Conservation (phyloP, 2,113 vertebrate genomes). For the Tachycineta bicolor region DNA sequence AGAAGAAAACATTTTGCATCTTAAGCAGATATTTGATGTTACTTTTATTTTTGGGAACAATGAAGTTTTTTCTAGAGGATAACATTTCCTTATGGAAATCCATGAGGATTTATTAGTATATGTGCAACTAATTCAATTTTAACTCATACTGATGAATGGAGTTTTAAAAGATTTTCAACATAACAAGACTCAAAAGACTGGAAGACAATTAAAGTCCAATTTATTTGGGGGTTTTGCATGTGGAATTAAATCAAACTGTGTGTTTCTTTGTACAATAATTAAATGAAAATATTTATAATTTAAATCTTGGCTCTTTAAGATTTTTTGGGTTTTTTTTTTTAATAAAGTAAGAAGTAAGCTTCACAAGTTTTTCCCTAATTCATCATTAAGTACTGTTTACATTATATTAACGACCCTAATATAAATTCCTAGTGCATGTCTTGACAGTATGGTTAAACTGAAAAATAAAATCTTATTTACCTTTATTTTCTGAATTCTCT, state of each 20-base stretch:
- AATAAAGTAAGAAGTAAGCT: background rate
- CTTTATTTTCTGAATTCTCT: background rate
- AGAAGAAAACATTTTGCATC: background rate
- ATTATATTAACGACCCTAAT: background rate
- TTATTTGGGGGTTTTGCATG: rapidly evolving
- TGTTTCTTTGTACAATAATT: background rate
- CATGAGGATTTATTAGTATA: background rate
- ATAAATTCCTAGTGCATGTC: background rate
- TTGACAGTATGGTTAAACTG: background rate
- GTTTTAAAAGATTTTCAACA: background rate
- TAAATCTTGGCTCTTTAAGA: background rate
- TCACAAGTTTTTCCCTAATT: background rate
- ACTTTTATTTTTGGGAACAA: background rate
- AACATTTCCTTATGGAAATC: background rate
- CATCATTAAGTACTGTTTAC: background rate
- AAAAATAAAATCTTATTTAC: background rate
- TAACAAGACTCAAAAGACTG: background rate
- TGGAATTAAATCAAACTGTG: background rate
- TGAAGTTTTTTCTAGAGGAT: background rate
- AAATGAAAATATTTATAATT: background rate
- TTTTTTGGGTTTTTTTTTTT: background rate
- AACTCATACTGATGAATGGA: background rate
- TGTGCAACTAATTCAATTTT: background rate
- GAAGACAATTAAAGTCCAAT: background rate
- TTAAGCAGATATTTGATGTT: background rate